phyloP scores from a whole-genome alignment of 2,888 invertebrate genomes.

The Lochmaea capreae region DNA sequence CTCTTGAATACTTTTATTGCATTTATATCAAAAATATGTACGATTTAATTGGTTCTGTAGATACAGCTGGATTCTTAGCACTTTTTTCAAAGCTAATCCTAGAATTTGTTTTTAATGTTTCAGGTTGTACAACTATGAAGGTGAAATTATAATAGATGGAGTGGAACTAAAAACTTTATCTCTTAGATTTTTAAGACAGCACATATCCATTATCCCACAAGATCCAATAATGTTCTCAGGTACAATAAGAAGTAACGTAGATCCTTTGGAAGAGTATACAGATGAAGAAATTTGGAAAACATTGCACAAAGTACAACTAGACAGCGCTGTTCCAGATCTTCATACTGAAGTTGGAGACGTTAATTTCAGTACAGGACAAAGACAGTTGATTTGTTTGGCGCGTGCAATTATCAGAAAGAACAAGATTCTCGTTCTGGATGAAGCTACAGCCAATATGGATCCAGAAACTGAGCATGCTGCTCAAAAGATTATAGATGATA shows the following conservation, averaged over 20 bases:
- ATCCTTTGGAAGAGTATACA: slow-evolving; percentile 52
- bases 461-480: slow-evolving; percentile 68
- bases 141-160: slow-evolving; percentile 71
- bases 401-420: slow-evolving; percentile 68
- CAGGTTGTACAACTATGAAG: slow-evolving; percentile 77
- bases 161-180: slow-evolving; percentile 63
- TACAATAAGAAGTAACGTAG: slow-evolving; percentile 65
- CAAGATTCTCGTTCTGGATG: slow-evolving; percentile 69
- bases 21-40: too few species aligned
- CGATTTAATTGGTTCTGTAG: too few species aligned
- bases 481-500: slow-evolving; percentile 67
- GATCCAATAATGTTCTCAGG: slow-evolving; percentile 69
- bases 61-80: too few species aligned
- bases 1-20: too few species aligned
- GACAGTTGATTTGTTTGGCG: slow-evolving; percentile 70
- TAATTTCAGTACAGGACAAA: slow-evolving; percentile 63
- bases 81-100: too few species aligned
- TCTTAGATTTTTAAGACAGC: slow-evolving; percentile 65
- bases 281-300: slow-evolving; percentile 57
- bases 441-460: slow-evolving; percentile 71
- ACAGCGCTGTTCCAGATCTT: slow-evolving; percentile 59
- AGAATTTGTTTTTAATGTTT: slow-evolving; percentile 5
- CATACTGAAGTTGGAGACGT: slow-evolving; percentile 47
- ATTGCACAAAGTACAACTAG: slow-evolving; percentile 61
- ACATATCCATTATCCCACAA: slow-evolving; percentile 68